phyloP scores from a whole-genome alignment of 1,140 invertebrate species.

The Bombus waltoni region DNA sequence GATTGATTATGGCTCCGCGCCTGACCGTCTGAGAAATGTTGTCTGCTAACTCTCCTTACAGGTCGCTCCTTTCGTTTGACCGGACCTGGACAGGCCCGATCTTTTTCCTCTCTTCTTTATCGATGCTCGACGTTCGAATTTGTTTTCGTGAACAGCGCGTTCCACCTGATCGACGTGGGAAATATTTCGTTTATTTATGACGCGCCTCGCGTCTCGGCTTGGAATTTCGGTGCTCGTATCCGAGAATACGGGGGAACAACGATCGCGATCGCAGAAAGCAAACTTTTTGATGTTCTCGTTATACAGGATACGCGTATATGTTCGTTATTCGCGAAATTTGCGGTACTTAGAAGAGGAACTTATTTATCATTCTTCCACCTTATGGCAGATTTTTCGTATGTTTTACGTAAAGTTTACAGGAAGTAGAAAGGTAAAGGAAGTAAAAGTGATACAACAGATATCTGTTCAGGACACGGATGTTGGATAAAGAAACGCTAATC shows the following conservation, averaged over 20 bases:
- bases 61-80: slow-evolving; percentile 47
- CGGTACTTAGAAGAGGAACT: not conserved
- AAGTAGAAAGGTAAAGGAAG: too few relatives aligned
- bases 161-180: not conserved
- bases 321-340: too few relatives aligned
- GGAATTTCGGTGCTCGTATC: not conserved
- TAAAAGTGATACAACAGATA: too few relatives aligned
- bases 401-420: not conserved
- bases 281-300: not conserved
- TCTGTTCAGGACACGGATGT: too few relatives aligned
- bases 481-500: too few relatives aligned
- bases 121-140: slow-evolving; percentile 63
- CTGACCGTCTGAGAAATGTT: slow-evolving; percentile 63
- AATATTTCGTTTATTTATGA: slow-evolving; percentile 1
- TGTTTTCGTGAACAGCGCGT: slow-evolving; percentile 58
- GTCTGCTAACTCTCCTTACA: slow-evolving; percentile 41
- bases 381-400: not conserved
- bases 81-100: slow-evolving; percentile 52
- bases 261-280: not conserved
- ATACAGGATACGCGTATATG: not conserved
- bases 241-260: not conserved
- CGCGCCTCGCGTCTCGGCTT: not conserved
- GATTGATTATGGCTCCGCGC: slow-evolving; percentile 67
- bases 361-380: not conserved
- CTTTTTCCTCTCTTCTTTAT: slow-evolving; percentile 56